Conservation (phyloP, 1,140 invertebrate genomes). For the Drosophila novamexicana region DNA sequence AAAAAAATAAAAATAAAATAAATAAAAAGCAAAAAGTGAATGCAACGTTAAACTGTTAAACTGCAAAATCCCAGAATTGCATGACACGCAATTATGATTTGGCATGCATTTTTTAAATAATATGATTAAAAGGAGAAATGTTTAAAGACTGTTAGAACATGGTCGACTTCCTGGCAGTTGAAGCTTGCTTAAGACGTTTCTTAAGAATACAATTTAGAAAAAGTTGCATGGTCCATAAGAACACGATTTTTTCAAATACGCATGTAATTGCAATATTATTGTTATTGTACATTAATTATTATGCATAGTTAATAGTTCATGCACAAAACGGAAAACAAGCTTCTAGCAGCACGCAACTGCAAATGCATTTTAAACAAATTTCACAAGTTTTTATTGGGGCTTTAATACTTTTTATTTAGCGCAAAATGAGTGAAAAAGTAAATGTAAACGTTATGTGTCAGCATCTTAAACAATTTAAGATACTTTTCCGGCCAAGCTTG, state of each 20-base stretch:
- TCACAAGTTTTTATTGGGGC: not conserved
- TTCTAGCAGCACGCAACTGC: slow-evolving; percentile 26
- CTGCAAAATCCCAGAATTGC: not conserved
- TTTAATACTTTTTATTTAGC: not conserved
- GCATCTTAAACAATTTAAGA: slow-evolving; percentile 48
- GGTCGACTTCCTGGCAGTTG: too few species aligned
- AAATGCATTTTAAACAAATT: slow-evolving; percentile 46
- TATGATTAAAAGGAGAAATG: not conserved
- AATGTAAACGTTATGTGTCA: slow-evolving; percentile 63
- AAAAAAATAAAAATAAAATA: slow-evolving; percentile 4
- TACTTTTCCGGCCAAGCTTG: slow-evolving; percentile 39
- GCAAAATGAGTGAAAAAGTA: slow-evolving; percentile 47
- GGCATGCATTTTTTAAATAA: too few species aligned
- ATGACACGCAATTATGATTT: not conserved
- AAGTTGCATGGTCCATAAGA: too few species aligned
- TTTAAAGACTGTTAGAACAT: not conserved
- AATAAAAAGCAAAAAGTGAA: slow-evolving; percentile 9
- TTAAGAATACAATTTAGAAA: too few species aligned
- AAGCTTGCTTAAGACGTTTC: too few species aligned
- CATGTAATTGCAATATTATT: too few species aligned
- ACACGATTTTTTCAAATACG: too few species aligned
- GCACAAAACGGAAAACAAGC: not conserved
- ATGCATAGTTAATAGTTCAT: not conserved
- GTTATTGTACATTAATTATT: too few species aligned
- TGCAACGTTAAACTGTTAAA: not conserved